Conservation (phyloP, 1,140 invertebrate species). For the Probaryconus sp. region DNA sequence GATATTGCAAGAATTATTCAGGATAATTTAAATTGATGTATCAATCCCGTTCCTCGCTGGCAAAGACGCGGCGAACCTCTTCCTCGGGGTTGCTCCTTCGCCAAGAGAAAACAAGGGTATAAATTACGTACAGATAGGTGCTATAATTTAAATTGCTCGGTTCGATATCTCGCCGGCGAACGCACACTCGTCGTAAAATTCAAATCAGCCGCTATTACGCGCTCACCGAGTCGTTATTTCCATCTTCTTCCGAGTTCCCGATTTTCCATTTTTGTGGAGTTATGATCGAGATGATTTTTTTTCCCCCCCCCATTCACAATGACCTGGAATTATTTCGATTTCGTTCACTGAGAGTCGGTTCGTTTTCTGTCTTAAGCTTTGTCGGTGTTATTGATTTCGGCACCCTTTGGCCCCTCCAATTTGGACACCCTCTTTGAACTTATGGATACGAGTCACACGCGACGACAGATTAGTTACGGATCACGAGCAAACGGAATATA, state of each 20-base stretch:
- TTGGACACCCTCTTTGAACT: slow-evolving; percentile 42
- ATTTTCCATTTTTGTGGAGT: slow-evolving; percentile 44
- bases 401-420: too few species aligned
- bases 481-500: slow-evolving; percentile 67
- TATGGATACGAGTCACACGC: slow-evolving; percentile 60
- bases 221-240: slow-evolving; percentile 52
- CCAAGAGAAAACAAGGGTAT: slow-evolving; percentile 76
- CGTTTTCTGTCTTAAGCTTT: background rate
- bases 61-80: slow-evolving; percentile 35
- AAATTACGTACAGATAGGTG: slow-evolving; percentile 77
- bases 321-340: background rate
- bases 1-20: slow-evolving; percentile 77
- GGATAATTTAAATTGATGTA: slow-evolving; percentile 78
- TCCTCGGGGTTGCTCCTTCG: slow-evolving; percentile 40
- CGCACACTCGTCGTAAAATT: slow-evolving; percentile 73
- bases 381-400: slow-evolving; percentile 56
- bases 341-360: background rate
- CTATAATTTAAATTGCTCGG: slow-evolving; percentile 75
- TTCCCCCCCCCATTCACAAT: slow-evolving; percentile 23
- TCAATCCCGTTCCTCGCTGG: slow-evolving; percentile 63
- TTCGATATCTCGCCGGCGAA: slow-evolving; percentile 66
- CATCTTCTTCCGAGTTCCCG: slow-evolving; percentile 30
- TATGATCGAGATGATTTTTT: slow-evolving; percentile 25
- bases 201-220: slow-evolving; percentile 69
- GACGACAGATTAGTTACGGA: slow-evolving; percentile 62